Base-by-base conservation (phyloP, 1,140 invertebrate species). In the Metaphire vulgaris region DNA sequence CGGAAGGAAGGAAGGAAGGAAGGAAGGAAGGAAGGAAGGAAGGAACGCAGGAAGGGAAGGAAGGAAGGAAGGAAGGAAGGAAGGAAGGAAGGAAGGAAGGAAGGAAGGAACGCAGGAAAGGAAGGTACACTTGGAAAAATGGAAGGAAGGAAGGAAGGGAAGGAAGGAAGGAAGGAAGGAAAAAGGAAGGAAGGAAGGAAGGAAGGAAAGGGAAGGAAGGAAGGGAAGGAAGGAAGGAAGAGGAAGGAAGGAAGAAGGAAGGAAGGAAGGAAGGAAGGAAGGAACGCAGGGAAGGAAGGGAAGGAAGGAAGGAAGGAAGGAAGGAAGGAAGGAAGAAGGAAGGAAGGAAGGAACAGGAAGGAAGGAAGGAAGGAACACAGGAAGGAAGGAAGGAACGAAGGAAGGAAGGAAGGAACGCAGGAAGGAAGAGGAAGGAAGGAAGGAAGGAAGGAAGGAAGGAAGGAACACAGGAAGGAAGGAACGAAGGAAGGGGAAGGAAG, bases 241-340 rank as follows among this genome's bases (percentile, higher is more conserved):
- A 56, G 41, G 41, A 56, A 56, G 41, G 41, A 56, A 56, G 41
- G 6, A 56, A 6, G 41, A 12, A 56, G 41, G 41, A 56, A 56
- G 41, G 41, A 56, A 56, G 41, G 41, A 56, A 56, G 41, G 41
- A 56, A 56, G 41, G 41, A 56, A 56, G 41, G 41, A 56, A 56
- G 41, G 41, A 56, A 56, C 21, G 41, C 41, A 21, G 21, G 41
- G 41, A 21, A 56, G 21, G 41, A 21, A 12, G 21, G 41, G 41
- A 6, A 56, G 41, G 41, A 56, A 56, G 41, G 41, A 12, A 56
- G 41, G 41, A 56, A 56, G 41, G 41, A 12, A 56, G 6, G 21
- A 12, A 56, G 41, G 41, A 12, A 56, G 41, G 41, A 12, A 56
- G 41, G 41, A 12, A 56, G 21, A 21, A 21, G 41, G 6, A 21